Evolutionary conservation across 2,797 vertebrate genomes (phyloP).

Genomic region (Melanitta fusca): DNA sequence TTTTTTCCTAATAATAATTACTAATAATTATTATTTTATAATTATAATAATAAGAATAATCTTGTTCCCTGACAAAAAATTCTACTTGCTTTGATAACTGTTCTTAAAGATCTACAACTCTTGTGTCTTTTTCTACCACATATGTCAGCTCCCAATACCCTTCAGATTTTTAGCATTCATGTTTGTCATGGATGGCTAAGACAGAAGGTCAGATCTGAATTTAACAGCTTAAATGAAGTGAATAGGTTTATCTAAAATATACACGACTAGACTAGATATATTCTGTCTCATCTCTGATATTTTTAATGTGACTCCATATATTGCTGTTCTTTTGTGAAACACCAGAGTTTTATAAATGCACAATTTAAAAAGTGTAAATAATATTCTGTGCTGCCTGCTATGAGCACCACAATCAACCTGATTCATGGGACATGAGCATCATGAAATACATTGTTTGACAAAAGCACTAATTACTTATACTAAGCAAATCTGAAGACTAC

Average conservation of each 20-base stretch:
- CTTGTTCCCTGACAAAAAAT: background rate
- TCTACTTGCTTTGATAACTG: background rate
- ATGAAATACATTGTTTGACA: conserved; percentile 33
- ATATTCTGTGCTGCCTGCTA: background rate
- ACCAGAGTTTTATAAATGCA: background rate
- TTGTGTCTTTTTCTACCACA: background rate
- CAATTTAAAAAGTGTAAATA: conserved; percentile 1
- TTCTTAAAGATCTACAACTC: background rate
- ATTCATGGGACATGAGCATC: background rate
- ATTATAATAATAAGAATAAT: background rate
- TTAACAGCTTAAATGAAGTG: background rate
- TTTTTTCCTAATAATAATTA: background rate
- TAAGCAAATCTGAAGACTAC: background rate
- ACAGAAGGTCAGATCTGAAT: background rate
- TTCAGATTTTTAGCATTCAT: background rate
- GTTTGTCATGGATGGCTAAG: background rate
- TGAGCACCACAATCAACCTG: conserved; percentile 13
- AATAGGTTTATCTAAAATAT: background rate
- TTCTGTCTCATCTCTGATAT: background rate
- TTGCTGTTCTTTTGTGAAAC: background rate
- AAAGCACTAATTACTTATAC: conserved; percentile 1
- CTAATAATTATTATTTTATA: too few relatives aligned
- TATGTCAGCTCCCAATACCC: background rate
- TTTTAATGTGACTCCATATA: background rate
- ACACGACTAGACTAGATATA: background rate